Percentiles rank a stretch among this genome's conserved stretches.
These are phyloP conservation scores for Zeugodacus cucurbitae DNA, from an alignment of 1,140 invertebrate species.

Conservation along the genomic window DNA sequence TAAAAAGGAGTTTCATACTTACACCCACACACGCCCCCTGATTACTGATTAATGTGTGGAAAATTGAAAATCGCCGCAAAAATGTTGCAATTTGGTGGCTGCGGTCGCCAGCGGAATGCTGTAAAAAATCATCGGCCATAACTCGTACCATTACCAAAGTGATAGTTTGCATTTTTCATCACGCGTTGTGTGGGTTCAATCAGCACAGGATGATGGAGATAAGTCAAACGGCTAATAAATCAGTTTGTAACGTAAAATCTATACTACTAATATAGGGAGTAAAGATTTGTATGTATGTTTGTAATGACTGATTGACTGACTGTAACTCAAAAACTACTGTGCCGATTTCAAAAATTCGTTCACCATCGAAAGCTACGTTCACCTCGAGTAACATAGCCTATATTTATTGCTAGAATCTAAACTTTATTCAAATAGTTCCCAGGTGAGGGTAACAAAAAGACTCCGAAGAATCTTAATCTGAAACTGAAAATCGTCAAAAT, in stretches of 20 bases:
- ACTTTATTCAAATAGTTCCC: too few species aligned
- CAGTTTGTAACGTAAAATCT: not conserved
- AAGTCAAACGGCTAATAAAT: not conserved
- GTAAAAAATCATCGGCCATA: not conserved
- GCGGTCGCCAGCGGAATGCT: not conserved
- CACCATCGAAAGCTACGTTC: too few species aligned
- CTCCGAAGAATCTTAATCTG: too few species aligned
- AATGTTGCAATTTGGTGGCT: not conserved
- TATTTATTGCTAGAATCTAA: too few species aligned
- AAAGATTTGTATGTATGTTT: too few species aligned
- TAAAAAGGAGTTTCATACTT: not conserved
- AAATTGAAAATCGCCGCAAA: not conserved
- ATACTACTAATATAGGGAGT: too few species aligned
- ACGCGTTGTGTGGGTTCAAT: not conserved
- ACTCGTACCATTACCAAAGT: not conserved
- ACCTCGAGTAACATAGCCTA: too few species aligned
- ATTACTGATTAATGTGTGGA: conserved; percentile 6
- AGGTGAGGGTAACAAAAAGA: too few species aligned
- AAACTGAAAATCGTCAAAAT: too few species aligned
- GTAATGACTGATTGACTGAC: too few species aligned
- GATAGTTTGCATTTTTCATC: not conserved
- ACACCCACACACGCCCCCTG: not conserved
- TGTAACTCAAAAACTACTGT: too few species aligned
- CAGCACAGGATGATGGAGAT: not conserved
- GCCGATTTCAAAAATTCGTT: too few species aligned